These are phyloP conservation scores for Chiridota heheva DNA, from an alignment of 35 echinoderm and acorn worm species.

Conservation along the genomic window DNA sequence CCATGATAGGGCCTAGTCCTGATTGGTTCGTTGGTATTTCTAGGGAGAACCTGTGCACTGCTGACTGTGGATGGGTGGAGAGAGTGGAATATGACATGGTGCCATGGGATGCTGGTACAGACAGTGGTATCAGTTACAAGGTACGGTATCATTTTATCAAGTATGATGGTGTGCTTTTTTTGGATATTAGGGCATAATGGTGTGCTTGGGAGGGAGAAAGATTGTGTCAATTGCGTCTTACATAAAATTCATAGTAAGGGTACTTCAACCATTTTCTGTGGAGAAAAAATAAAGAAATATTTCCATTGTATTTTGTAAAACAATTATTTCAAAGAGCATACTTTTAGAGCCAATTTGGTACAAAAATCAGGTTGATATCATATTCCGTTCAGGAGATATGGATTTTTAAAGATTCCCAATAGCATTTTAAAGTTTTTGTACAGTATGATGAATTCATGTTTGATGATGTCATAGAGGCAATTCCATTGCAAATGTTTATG, in stretches of 20 bases:
- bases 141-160: slow-evolving; percentile 10
- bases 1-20: slow-evolving; percentile 96
- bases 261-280: neutral
- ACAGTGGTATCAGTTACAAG: slow-evolving; percentile 86
- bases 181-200: neutral
- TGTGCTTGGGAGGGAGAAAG: neutral
- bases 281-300: neutral
- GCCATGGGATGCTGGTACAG: slow-evolving; percentile 97
- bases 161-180: neutral
- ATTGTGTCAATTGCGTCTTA: neutral
- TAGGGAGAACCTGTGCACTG: slow-evolving; percentile 69
- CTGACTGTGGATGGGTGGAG: slow-evolving; percentile 82
- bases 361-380: too few species aligned
- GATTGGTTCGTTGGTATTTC: slow-evolving; percentile 89
- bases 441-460: too few species aligned
- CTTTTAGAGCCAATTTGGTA: too few species aligned
- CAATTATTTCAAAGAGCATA: too few species aligned
- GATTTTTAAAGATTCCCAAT: too few species aligned
- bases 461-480: too few species aligned
- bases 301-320: neutral
- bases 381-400: too few species aligned
- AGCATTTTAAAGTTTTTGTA: too few species aligned
- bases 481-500: too few species aligned
- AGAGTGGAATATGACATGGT: slow-evolving; percentile 53
- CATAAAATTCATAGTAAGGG: neutral